Conservation (phyloP, 2,888 invertebrate species). For the Ctena decussata region DNA sequence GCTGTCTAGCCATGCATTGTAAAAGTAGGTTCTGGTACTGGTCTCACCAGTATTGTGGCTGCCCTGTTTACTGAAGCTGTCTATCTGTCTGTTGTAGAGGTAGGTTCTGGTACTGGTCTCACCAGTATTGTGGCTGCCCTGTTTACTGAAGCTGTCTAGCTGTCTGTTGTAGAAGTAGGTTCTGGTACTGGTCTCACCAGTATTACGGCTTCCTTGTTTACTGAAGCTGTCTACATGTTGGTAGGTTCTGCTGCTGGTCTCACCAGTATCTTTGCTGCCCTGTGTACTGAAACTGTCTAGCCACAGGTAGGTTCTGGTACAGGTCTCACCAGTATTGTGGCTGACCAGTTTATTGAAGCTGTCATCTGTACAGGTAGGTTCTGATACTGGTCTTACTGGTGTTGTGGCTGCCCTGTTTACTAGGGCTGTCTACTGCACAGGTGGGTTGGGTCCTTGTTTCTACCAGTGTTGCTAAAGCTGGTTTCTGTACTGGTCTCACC, state of each 20-base stretch:
- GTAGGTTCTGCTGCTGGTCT: slow-evolving; percentile 96
- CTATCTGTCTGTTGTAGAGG: slow-evolving; percentile 92
- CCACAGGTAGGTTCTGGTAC: slow-evolving; percentile 97
- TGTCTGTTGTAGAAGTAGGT: slow-evolving; percentile 93
- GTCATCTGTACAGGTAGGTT: slow-evolving; percentile 93
- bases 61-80: slow-evolving; percentile 92
- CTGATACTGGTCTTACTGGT: slow-evolving; percentile 94
- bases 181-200: slow-evolving; percentile 96
- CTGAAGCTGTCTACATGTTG: slow-evolving; percentile 91
- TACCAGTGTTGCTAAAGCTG: too few species aligned
- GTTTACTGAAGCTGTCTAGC: slow-evolving; percentile 91
- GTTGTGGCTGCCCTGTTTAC: slow-evolving; percentile 93
- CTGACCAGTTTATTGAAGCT: slow-evolving; percentile 91
- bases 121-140: slow-evolving; percentile 94
- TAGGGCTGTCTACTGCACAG: slow-evolving; percentile 93
- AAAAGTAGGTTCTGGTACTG: slow-evolving; percentile 96
- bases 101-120: slow-evolving; percentile 96
- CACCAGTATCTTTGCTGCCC: slow-evolving; percentile 93
- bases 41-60: slow-evolving; percentile 94
- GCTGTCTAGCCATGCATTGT: slow-evolving; percentile 93
- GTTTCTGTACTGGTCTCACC: slow-evolving; percentile 95
- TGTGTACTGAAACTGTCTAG: slow-evolving; percentile 91
- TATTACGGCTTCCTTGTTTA: slow-evolving; percentile 93
- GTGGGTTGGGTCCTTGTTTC: slow-evolving; percentile 88
- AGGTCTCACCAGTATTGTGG: slow-evolving; percentile 94